phyloP scores from a whole-genome alignment of 2,113 vertebrate species.

The Hippocampus zosterae region DNA sequence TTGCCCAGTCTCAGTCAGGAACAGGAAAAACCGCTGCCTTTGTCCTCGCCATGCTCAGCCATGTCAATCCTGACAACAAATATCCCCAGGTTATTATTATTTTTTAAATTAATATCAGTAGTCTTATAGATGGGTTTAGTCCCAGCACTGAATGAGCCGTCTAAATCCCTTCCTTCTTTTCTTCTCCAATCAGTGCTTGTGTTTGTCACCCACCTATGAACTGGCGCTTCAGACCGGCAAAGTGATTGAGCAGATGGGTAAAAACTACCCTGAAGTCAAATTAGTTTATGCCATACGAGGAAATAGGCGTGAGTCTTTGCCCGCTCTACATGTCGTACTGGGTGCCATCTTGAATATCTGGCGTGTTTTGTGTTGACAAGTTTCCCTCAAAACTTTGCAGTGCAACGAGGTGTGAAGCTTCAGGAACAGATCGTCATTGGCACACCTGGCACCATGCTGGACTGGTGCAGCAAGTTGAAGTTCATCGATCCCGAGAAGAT shows the following conservation, averaged over 20 bases:
- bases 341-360: background rate
- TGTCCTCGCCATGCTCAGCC: slow-evolving; percentile 94
- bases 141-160: background rate
- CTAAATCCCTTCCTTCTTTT: background rate
- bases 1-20: slow-evolving; percentile 95
- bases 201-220: slow-evolving; percentile 95
- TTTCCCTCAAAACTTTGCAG: slow-evolving; percentile 60
- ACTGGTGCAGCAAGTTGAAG: slow-evolving; percentile 93
- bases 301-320: slow-evolving; percentile 85
- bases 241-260: slow-evolving; percentile 98
- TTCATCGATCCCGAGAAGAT: slow-evolving; percentile 96
- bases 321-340: background rate
- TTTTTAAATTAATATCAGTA: background rate
- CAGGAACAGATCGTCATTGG: slow-evolving; percentile 95
- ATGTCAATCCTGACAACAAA: slow-evolving; percentile 84
- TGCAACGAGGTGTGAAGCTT: slow-evolving; percentile 86
- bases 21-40: slow-evolving; percentile 97
- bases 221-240: slow-evolving; percentile 95
- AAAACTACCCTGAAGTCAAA: slow-evolving; percentile 85
- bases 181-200: slow-evolving; percentile 79
- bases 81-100: slow-evolving; percentile 82
- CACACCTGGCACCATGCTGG: slow-evolving; percentile 92
- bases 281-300: slow-evolving; percentile 92
- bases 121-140: background rate
- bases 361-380: background rate